phyloP scores from a whole-genome alignment of 2,797 vertebrate genomes.

The Coregonus suidteri region DNA sequence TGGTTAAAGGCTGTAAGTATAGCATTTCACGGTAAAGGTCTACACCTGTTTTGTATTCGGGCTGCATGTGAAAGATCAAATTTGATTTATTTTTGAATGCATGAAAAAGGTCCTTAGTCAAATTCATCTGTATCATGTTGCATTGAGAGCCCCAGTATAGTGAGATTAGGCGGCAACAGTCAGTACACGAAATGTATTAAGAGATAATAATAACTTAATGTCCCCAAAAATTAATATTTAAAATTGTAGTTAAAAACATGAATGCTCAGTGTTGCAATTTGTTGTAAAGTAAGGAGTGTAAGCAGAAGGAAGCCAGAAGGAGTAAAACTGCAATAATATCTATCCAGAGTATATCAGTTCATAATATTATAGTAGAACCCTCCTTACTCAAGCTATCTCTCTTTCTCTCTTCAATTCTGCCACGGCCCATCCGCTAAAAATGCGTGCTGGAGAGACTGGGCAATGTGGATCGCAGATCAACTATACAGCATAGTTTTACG shows the following conservation, averaged over 20 bases:
- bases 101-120: neutral
- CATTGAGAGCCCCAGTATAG: neutral
- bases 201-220: neutral
- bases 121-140: neutral
- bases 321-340: neutral
- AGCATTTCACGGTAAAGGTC: too few relatives aligned
- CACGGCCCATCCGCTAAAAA: too few relatives aligned
- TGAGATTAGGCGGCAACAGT: neutral
- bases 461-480: conserved; percentile 84
- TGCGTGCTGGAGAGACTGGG: conserved; percentile 93
- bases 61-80: too few relatives aligned
- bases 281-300: neutral
- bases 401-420: conserved; percentile 74
- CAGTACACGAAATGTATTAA: neutral
- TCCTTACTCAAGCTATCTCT: neutral
- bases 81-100: neutral
- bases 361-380: neutral
- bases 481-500: conserved; percentile 88
- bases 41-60: too few relatives aligned
- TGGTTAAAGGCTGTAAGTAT: too few relatives aligned
- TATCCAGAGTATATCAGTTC: neutral
- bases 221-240: too few relatives aligned
- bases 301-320: too few relatives aligned
- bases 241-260: too few relatives aligned
- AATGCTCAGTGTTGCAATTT: neutral